Percentiles rank a stretch among this genome's conserved stretches.
Evolutionary conservation across 2,113 vertebrate genomes (phyloP).

Genomic region (Maylandia zebra): DNA sequence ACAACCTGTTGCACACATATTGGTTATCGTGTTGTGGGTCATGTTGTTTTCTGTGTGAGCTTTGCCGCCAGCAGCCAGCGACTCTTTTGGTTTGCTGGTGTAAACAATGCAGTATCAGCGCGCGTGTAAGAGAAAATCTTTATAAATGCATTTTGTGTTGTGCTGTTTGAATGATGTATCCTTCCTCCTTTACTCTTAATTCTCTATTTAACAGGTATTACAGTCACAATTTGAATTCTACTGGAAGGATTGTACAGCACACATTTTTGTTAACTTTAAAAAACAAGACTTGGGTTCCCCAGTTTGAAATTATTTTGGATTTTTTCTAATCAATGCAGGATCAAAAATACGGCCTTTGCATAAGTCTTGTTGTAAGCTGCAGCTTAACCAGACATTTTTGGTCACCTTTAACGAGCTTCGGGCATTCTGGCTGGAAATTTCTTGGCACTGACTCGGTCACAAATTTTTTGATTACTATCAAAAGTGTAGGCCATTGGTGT

Average conservation of each 20-base stretch:
- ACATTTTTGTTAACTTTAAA: neutral
- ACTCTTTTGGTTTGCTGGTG: neutral
- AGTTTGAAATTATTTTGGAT: neutral
- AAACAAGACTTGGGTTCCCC: neutral
- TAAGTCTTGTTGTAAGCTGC: neutral
- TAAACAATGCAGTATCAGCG: neutral
- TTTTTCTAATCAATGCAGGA: neutral
- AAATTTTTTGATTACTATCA: neutral
- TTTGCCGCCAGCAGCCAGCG: neutral
- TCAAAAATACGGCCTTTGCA: fast-evolving
- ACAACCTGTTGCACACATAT: neutral
- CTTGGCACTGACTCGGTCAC: neutral
- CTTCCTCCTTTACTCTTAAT: neutral
- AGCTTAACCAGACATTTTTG: neutral
- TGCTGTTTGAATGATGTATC: neutral
- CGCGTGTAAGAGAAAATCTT: neutral
- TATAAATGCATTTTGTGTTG: neutral
- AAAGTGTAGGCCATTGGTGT: neutral
- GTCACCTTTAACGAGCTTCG: fast-evolving
- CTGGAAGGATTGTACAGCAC: neutral
- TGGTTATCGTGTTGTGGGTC: neutral
- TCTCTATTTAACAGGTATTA: neutral
- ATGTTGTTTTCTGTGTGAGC: neutral
- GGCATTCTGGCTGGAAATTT: neutral
- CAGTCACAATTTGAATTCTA: neutral